phyloP scores from a whole-genome alignment of 2,888 invertebrate genomes.

The Invenusta paracnida region DNA sequence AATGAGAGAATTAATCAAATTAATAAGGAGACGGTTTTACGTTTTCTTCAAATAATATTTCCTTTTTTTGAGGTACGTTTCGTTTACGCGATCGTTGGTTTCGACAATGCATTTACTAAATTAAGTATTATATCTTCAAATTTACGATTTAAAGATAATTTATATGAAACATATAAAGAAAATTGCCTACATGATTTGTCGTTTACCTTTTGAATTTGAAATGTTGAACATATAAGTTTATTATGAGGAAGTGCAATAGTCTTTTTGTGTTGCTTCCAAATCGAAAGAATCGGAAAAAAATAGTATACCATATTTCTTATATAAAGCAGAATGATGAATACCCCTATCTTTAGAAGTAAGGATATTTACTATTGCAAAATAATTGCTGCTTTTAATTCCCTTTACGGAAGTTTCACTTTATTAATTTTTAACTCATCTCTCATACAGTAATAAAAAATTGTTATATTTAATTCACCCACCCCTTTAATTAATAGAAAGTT shows the following conservation, averaged over 20 bases:
- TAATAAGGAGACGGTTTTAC: no score
- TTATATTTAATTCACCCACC: not conserved
- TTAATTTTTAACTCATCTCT: no score
- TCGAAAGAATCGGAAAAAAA: not conserved
- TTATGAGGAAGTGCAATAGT: not conserved
- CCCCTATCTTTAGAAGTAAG: not conserved
- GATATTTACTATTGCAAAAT: not conserved
- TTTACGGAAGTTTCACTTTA: not conserved
- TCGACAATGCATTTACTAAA: not conserved
- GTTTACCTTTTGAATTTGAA: not conserved
- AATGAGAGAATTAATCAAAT: no score
- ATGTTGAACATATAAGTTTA: not conserved
- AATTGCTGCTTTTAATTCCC: not conserved
- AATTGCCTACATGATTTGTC: not conserved
- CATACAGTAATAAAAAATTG: not conserved
- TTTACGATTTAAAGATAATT: no score
- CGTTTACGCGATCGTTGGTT: no score
- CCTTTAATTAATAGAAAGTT: not conserved
- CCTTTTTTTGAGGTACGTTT: no score
- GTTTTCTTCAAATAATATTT: no score
- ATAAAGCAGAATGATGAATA: not conserved
- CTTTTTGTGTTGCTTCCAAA: not conserved
- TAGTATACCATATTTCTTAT: not conserved
- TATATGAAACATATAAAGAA: not conserved
- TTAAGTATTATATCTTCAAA: no score